These are phyloP conservation scores for Sarcophaga carnaria DNA, from an alignment of 2,888 invertebrate species.

Conservation along the genomic window DNA sequence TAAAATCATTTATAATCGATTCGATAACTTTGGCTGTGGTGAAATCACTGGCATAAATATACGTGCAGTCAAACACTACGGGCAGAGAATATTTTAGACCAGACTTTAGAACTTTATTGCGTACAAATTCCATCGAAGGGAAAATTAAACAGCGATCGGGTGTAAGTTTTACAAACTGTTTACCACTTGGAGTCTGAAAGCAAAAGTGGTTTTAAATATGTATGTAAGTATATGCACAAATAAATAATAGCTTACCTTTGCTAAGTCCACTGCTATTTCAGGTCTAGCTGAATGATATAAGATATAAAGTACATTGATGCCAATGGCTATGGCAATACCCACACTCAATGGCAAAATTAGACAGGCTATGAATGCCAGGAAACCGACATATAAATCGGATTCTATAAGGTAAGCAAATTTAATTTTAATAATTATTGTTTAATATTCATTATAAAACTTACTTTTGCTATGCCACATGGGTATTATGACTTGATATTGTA, in stretches of 20 bases:
- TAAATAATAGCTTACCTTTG: conserved; percentile 83
- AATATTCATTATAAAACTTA: conserved; percentile 81
- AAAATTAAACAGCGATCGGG: conserved; percentile 94
- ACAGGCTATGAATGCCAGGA: conserved; percentile 93
- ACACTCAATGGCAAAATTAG: conserved; percentile 91
- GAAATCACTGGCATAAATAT: conserved; percentile 93
- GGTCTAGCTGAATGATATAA: conserved; percentile 94
- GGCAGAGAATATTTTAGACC: conserved; percentile 86
- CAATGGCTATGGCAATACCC: conserved; percentile 92
- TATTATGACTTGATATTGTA: conserved; percentile 91
- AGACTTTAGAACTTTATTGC: conserved; percentile 91
- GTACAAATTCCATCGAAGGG: conserved; percentile 94
- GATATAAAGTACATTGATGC: conserved; percentile 91
- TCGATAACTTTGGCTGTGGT: conserved; percentile 92
- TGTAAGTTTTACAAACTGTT: conserved; percentile 90
- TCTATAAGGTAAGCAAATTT: conserved; percentile 83
- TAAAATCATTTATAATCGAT: conserved; percentile 88
- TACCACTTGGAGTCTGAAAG: conserved; percentile 84
- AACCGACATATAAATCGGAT: conserved; percentile 91
- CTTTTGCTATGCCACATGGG: conserved; percentile 94
- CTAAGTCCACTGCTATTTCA: conserved; percentile 89
- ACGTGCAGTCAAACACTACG: conserved; percentile 93
- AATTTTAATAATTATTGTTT: too few relatives aligned
- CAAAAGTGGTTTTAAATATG: neutral
- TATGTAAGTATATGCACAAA: neutral